Percentiles rank a stretch among this genome's conserved stretches.
These are phyloP conservation scores for Reticulitermes lucifugus DNA, from an alignment of 2,888 invertebrate species.

Conservation along the genomic window DNA sequence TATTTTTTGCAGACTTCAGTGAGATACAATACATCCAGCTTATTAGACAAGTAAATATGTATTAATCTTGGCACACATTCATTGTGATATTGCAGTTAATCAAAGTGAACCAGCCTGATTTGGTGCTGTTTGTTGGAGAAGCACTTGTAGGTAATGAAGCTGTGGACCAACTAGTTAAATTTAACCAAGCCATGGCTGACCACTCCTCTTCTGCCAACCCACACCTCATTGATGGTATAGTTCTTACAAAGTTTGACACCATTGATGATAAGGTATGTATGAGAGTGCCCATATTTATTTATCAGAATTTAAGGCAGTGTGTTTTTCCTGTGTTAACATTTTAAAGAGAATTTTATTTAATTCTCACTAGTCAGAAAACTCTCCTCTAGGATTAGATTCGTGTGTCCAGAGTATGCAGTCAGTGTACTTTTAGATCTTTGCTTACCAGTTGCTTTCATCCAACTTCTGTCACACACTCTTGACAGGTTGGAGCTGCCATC, in stretches of 20 bases:
- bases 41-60: too few species aligned
- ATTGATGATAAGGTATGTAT: conserved; percentile 92
- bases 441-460: not conserved
- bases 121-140: conserved; percentile 99
- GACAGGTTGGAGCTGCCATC: conserved; percentile 94
- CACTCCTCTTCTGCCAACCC: conserved; percentile 82
- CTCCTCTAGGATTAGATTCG: too few species aligned
- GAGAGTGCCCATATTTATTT: too few species aligned
- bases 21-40: too few species aligned
- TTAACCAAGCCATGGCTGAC: conserved; percentile 98
- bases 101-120: conserved; percentile 96
- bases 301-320: too few species aligned
- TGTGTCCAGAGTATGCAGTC: too few species aligned
- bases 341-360: too few species aligned
- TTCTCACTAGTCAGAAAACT: too few species aligned
- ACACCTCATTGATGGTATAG: conserved; percentile 97
- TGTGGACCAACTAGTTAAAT: conserved; percentile 98
- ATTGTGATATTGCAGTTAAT: conserved; percentile 73
- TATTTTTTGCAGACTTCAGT: too few species aligned
- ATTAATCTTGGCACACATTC: not conserved
- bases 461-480: conserved; percentile 31
- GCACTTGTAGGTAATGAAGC: conserved; percentile 99
- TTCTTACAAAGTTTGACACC: conserved; percentile 99
- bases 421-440: too few species aligned
- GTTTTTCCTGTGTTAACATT: too few species aligned